Conservation (phyloP, 1,140 invertebrate genomes). For the Caerostris extrusa region DNA sequence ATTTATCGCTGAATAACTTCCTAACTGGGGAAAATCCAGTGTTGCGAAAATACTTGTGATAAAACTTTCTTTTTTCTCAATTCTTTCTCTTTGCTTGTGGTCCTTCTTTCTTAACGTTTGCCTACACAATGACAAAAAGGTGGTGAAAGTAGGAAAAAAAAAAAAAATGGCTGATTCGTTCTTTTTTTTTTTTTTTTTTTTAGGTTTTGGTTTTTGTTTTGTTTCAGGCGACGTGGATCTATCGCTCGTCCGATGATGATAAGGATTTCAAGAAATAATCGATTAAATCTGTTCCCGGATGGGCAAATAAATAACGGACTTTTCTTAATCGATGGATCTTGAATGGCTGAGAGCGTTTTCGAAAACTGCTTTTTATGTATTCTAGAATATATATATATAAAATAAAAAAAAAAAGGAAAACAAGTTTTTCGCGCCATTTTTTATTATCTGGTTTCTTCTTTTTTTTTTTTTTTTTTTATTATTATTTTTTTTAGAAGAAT, state of each 20-base stretch:
- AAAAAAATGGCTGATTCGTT: conserved; percentile 42
- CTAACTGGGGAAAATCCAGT: background rate
- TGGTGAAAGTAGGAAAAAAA: background rate
- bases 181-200: background rate
- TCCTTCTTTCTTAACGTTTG: conserved; percentile 45
- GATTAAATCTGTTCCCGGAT: conserved; percentile 70
- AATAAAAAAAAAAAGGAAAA: background rate
- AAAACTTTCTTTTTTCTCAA: conserved; percentile 42
- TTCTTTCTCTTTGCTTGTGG: background rate
- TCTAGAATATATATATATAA: background rate
- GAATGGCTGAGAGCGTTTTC: conserved; percentile 27
- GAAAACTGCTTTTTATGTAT: conserved; percentile 36
- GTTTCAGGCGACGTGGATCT: background rate
- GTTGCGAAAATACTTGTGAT: conserved; percentile 15
- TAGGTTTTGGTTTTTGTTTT: background rate
- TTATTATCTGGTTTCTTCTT: background rate
- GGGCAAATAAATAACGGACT: conserved; percentile 72
- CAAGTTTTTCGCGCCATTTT: background rate
- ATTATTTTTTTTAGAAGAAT: conserved; percentile 11
- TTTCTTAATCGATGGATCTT: conserved; percentile 35
- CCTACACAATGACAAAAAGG: conserved; percentile 59
- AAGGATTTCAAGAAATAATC: conserved; percentile 71
- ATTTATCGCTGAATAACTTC: conserved; percentile 67
- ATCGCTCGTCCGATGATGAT: conserved; percentile 59
- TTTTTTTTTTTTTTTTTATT: background rate